phyloP scores from a whole-genome alignment of 2,888 invertebrate genomes.

The Tetropium fuscum region DNA sequence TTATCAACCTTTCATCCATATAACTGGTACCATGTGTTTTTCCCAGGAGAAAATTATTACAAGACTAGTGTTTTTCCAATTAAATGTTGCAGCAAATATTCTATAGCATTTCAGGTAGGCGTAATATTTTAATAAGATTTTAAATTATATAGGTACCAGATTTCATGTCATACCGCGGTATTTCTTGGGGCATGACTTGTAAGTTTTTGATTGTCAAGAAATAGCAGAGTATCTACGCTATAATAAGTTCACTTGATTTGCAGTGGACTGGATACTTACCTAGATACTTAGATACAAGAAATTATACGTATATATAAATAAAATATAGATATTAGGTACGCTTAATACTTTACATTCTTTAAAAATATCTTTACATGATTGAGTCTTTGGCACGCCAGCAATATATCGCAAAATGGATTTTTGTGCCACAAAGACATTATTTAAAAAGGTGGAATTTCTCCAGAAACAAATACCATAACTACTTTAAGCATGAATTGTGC shows the following conservation, averaged over 20 bases:
- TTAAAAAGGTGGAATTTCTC: background rate
- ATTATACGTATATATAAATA: too few species aligned
- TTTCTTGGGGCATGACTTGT: too few species aligned
- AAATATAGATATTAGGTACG: background rate
- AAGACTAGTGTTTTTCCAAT: slow-evolving; percentile 67
- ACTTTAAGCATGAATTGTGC: background rate
- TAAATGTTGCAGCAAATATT: slow-evolving; percentile 68
- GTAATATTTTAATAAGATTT: too few species aligned
- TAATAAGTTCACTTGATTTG: too few species aligned
- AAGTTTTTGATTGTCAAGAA: too few species aligned
- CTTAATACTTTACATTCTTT: background rate
- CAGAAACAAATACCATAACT: background rate
- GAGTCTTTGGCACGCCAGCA: background rate
- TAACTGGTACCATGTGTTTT: slow-evolving; percentile 64
- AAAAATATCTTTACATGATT: background rate
- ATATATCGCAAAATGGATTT: background rate
- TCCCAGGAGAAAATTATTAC: slow-evolving; percentile 65
- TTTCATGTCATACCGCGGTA: too few species aligned
- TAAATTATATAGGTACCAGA: too few species aligned
- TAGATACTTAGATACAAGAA: too few species aligned
- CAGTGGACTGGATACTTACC: too few species aligned
- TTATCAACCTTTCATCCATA: slow-evolving; percentile 69
- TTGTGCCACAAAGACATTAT: background rate
- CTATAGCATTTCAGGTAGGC: slow-evolving; percentile 67
- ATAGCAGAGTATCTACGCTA: too few species aligned